Evolutionary conservation across 1,140 invertebrate species (phyloP), one percentile per base, ranked within the genome.

Genomic region (Drosophila nasuta): DNA sequence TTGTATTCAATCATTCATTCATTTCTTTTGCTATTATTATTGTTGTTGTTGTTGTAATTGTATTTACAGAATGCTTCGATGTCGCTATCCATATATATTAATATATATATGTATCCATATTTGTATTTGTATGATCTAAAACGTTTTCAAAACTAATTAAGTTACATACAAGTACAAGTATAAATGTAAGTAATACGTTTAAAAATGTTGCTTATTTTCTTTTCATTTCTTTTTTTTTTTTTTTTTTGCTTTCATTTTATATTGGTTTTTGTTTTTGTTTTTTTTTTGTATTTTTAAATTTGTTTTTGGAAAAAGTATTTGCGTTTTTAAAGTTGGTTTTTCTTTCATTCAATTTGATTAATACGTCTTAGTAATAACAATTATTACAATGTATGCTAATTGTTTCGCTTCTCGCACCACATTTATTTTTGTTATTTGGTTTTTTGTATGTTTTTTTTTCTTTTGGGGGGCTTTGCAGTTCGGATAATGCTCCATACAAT

Each of bases 61-160:
- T 89, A 89, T 89, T 85, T 89, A 89, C 85, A 89, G 88, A 89
- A 89, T 89, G 81, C 86, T 89, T 89, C 85, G 85, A 89, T 89
- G 85, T 89, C 83, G 78, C 82, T 88, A 88, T 75, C 59, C 74
- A 65, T 80, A 71, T 62, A 70, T 56, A 51, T 59, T 58, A 25
- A 25, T 25, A 25, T 25, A 38, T 66, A 67, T 58, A 59, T 64
- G 38, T 72, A 67, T 71, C 43, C 60, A 46, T 66, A 46, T 57
- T 58, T 65, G 43, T 71, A 54, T 66, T 78, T 70, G 56, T 78
- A 82, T 82, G 82, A 87, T 75, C 82, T 88, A 88, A 82, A 87
- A 88, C 64, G 83, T 82, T 87, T 86, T 82, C 80, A 75, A 87
- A 88, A 88, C 83, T 87, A 87, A 70, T 87, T 76, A 82, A 77